Evolutionary conservation across 2,797 vertebrate genomes (phyloP).

Genomic region (Melanotaenia boesemani): DNA sequence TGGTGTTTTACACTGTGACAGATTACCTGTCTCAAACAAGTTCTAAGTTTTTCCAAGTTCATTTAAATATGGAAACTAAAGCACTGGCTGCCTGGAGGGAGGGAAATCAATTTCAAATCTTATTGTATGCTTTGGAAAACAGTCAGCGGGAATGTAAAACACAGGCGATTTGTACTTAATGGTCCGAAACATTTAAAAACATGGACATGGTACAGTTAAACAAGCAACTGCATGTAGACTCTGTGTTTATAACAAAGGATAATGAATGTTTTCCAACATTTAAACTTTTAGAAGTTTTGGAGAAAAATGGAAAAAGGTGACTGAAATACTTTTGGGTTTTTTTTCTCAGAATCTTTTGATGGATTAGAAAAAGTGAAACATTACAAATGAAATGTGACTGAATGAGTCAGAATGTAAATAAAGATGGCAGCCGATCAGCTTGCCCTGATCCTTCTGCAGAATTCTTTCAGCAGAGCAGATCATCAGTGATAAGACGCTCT

Average conservation of each 20-base stretch:
- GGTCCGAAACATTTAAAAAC: constrained; percentile 2
- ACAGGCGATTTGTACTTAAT: constrained; percentile 61
- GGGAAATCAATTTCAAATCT: constrained; percentile 50
- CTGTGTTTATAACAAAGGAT: constrained; percentile 56
- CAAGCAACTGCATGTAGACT: constrained; percentile 6
- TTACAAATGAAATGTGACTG: constrained; percentile 25
- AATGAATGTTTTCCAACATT: constrained; percentile 35
- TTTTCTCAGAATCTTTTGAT: constrained; percentile 23
- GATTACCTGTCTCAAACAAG: constrained; percentile 25
- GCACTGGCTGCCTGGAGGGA: constrained; percentile 40
- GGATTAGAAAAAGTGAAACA: constrained; percentile 20
- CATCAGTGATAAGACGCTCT: no score
- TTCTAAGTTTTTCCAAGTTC: constrained; percentile 37
- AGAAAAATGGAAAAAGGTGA: constrained; percentile 19
- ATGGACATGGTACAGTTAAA: no score
- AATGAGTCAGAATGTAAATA: constrained; percentile 30
- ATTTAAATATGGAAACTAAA: constrained; percentile 46
- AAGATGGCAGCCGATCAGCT: constrained; percentile 26
- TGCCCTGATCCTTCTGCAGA: no score
- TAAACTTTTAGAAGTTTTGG: constrained; percentile 14
- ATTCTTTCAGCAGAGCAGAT: constrained; percentile 58
- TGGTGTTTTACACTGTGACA: constrained; percentile 28
- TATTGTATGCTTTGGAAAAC: constrained; percentile 59
- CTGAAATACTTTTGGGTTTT: background rate
- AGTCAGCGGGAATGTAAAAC: constrained; percentile 58